phyloP scores from a whole-genome alignment of 2,113 vertebrate species.

The Seriola quinqueradiata region DNA sequence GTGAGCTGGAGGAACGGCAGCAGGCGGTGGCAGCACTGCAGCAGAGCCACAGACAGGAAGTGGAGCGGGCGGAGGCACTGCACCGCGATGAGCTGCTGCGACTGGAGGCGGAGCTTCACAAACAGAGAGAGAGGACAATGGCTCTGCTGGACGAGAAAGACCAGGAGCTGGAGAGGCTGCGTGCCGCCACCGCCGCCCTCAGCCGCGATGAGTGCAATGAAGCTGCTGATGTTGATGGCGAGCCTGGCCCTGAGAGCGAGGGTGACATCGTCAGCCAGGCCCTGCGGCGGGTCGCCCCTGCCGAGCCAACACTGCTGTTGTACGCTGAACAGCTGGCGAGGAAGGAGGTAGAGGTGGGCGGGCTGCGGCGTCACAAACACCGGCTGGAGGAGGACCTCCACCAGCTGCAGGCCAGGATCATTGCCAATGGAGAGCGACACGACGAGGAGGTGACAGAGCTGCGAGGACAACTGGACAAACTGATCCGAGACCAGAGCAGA shows the following conservation, averaged over 20 bases:
- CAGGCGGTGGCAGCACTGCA: conserved; percentile 82
- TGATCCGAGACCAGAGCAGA: conserved; percentile 86
- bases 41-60: conserved; percentile 88
- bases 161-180: conserved; percentile 90
- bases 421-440: conserved; percentile 85
- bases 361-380: conserved; percentile 88
- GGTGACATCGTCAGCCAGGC: conserved; percentile 82
- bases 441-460: conserved; percentile 83
- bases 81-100: conserved; percentile 86
- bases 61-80: conserved; percentile 83
- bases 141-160: conserved; percentile 94
- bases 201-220: not conserved
- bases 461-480: conserved; percentile 85
- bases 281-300: conserved; percentile 74
- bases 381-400: conserved; percentile 87
- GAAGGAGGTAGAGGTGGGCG: conserved; percentile 88
- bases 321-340: conserved; percentile 94
- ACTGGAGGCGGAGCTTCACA: conserved; percentile 94
- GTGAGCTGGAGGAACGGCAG: conserved; percentile 81
- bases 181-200: conserved; percentile 57
- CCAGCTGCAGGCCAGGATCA: conserved; percentile 84
- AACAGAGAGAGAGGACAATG: conserved; percentile 92
- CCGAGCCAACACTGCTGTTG: conserved; percentile 90
- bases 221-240: rapidly evolving
- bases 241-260: conserved; percentile 68